These are phyloP conservation scores for Lasius fuliginosus DNA, from an alignment of 2,888 invertebrate species.

Conservation along the genomic window DNA sequence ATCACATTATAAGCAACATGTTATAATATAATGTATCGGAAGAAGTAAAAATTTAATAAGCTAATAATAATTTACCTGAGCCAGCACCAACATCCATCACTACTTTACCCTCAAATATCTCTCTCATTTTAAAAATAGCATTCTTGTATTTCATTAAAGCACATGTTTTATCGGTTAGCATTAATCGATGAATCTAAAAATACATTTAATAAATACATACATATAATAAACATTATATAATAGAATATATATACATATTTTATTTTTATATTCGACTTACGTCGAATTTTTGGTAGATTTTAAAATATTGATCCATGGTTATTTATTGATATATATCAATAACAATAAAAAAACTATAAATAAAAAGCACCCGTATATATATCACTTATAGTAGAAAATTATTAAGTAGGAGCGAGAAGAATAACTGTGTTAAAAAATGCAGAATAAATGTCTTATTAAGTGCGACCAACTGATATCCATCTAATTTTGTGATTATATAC, in stretches of 20 bases:
- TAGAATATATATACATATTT: not conserved
- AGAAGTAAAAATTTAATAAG: not conserved
- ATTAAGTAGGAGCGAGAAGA: no score
- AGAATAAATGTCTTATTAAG: no score
- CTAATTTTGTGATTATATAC: no score
- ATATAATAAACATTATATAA: not conserved
- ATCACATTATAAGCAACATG: conserved; percentile 13
- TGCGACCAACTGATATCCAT: no score
- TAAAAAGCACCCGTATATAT: not conserved
- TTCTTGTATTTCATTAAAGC: conserved; percentile 92
- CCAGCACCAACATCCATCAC: conserved; percentile 96
- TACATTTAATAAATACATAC: conserved; percentile 16
- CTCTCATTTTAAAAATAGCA: conserved; percentile 91
- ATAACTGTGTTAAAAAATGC: no score
- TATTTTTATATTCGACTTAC: conserved; percentile 88
- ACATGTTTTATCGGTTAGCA: conserved; percentile 92
- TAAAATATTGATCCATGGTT: conserved; percentile 88
- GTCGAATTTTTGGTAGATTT: conserved; percentile 92
- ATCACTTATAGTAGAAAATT: no score
- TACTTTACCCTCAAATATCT: conserved; percentile 91
- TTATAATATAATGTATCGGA: not conserved
- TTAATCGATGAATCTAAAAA: conserved; percentile 91
- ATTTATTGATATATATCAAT: not conserved
- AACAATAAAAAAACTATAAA: not conserved
- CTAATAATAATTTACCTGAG: conserved; percentile 87